phyloP scores from a whole-genome alignment of 2,797 vertebrate genomes.

The Catamblyrhynchus diadema region DNA sequence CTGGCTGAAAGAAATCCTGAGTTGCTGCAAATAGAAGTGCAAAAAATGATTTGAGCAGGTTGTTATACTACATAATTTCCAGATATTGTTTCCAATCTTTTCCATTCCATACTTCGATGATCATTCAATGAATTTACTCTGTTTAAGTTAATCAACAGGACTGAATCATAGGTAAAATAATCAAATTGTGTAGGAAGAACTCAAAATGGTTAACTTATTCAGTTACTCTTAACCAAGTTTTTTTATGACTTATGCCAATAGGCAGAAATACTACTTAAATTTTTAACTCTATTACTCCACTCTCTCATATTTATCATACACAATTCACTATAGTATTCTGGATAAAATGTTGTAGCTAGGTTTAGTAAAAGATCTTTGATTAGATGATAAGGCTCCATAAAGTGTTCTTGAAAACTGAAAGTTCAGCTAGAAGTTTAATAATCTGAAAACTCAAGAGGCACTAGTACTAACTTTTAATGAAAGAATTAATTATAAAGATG shows the following conservation, averaged over 20 bases:
- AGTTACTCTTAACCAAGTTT: background rate
- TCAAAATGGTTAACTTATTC: background rate
- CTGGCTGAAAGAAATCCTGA: background rate
- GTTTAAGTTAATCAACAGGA: background rate
- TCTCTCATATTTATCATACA: background rate
- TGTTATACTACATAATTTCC: background rate
- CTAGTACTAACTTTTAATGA: constrained; percentile 23
- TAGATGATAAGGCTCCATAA: background rate
- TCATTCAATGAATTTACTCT: background rate
- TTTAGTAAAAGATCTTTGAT: background rate
- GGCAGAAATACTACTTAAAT: background rate
- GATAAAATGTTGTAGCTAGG: background rate
- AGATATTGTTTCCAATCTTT: background rate
- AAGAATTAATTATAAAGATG: constrained; percentile 21
- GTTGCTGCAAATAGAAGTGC: background rate
- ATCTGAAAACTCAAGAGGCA: constrained; percentile 5
- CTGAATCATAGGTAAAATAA: background rate
- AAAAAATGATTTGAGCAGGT: background rate
- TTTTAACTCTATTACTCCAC: background rate
- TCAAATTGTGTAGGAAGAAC: background rate
- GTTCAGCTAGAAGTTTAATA: constrained; percentile 15
- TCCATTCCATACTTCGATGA: background rate
- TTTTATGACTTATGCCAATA: background rate
- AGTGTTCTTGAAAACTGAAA: background rate
- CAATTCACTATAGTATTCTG: background rate